Base-by-base conservation (phyloP, 2,888 invertebrate species). In the Cantharis lateralis region DNA sequence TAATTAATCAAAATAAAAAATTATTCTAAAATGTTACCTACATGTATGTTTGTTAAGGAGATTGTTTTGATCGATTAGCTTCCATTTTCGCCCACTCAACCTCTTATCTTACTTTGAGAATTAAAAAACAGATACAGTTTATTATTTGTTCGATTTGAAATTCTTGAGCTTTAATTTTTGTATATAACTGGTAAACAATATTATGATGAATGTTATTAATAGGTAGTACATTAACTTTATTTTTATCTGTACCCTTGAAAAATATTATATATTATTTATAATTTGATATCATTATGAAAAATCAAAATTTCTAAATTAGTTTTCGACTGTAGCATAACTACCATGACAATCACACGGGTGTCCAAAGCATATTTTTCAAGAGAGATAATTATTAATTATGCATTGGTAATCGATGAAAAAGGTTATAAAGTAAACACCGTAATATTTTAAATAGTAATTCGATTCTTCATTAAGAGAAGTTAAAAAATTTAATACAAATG, bases 11-110 rank as follows among this genome's bases (percentile, higher is more conserved):
- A 61, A 71, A 75, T 70, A 74, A 75, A 75, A 62, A 71, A 71
- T 68, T 32, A 61, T 15, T 16, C 18, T 11, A 74, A 75, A 70
- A 75, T 61, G 70, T n/a, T 75, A 24, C 24, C 24, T 24, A 75
- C 75, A 66, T 75, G 75, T 68, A 75, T 62, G 75, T 75, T 75
- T 66, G 66, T 15, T 48, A 48, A 68, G 62, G 71, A 75, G 75
- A 75, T 75, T 61, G 70, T 66, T 75, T 48, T 61, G 61, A 66
- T 15, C 48, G 75, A 75, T 75, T 64, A 61, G 68, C 71, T 71
- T 62, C 71, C 63, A 70, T 69, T 74, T 75, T 71, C 75, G 71
- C 75, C 75, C 71, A 75, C 75, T 71, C 68, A 11, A 32, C 28
- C 15, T 70, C 61, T 24, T 32, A 70, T 48, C 70, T 74, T 70